Evolutionary conservation across 2,797 vertebrate species (phyloP).

Genomic region (Pseudochromis fuscus): DNA sequence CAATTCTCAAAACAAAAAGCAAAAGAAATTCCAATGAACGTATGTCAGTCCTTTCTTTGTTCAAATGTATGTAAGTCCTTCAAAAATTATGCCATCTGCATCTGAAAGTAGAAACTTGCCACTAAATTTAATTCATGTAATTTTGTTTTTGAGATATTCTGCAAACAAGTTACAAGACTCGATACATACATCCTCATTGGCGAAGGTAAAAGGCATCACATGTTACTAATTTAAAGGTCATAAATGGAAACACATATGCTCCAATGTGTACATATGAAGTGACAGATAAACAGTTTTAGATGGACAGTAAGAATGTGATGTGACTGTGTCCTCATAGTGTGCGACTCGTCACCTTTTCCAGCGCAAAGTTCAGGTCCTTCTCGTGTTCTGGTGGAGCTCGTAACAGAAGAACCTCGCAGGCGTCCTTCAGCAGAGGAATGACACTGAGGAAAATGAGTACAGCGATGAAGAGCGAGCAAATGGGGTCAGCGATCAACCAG

Average conservation of each 20-base stretch:
- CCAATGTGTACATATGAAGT: neutral
- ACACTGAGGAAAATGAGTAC: constrained; percentile 97
- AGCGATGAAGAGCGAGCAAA: constrained; percentile 98
- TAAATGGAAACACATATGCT: neutral
- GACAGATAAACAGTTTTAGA: neutral
- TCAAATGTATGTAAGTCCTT: neutral
- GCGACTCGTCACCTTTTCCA: constrained; percentile 90
- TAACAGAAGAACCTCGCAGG: constrained; percentile 94
- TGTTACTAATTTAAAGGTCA: neutral
- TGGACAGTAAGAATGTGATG: neutral
- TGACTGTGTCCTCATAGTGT: neutral
- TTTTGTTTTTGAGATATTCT: neutral
- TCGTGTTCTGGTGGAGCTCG: constrained; percentile 92
- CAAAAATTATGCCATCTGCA: neutral
- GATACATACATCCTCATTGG: neutral
- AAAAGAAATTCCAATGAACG: too few species aligned
- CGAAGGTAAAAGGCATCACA: neutral
- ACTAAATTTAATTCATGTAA: neutral
- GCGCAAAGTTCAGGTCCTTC: constrained; percentile 91
- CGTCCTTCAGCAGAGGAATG: constrained; percentile 95
- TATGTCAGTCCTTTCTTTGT: neutral
- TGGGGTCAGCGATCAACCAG: constrained; percentile 97
- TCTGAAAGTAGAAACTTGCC: neutral
- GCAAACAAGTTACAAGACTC: neutral
- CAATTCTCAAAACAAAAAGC: too few species aligned